phyloP scores from a whole-genome alignment of 1,140 invertebrate species.

The Drosophila parvula region DNA sequence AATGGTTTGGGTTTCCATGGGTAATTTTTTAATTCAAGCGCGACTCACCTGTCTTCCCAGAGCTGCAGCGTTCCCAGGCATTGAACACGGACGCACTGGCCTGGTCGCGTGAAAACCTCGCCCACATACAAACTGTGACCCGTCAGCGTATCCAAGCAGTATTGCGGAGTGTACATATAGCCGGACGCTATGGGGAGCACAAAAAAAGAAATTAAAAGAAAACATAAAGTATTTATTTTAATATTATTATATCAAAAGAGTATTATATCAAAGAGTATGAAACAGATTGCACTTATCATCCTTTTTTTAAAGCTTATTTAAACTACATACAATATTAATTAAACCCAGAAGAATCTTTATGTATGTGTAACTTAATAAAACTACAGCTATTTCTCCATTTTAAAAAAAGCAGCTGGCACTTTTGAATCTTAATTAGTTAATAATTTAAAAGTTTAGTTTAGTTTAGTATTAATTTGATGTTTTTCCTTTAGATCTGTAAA shows the following conservation, averaged over 20 bases:
- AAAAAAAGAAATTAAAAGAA: not conserved
- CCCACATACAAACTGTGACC: conserved; percentile 71
- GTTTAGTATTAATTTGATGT: no score
- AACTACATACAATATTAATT: no score
- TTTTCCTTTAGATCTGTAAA: no score
- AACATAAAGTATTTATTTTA: no score
- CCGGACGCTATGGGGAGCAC: not conserved
- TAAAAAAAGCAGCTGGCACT: not conserved
- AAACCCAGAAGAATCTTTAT: not conserved
- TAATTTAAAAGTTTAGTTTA: no score
- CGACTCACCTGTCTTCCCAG: conserved; percentile 75
- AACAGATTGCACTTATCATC: no score
- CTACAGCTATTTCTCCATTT: not conserved
- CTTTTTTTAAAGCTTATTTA: no score
- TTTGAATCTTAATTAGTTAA: not conserved
- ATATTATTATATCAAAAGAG: no score
- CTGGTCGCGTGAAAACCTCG: conserved; percentile 63
- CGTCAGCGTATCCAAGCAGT: conserved; percentile 63
- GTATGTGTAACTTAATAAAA: no score
- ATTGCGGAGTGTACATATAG: conserved; percentile 38
- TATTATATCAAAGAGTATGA: no score
- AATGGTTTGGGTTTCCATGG: not conserved
- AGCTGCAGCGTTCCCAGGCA: conserved; percentile 68
- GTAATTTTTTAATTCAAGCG: not conserved
- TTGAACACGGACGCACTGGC: conserved; percentile 71